Evolutionary conservation across 2,797 vertebrate species (phyloP), one percentile per base, ranked within the genome.

Genomic region (Ficedula albicollis): DNA sequence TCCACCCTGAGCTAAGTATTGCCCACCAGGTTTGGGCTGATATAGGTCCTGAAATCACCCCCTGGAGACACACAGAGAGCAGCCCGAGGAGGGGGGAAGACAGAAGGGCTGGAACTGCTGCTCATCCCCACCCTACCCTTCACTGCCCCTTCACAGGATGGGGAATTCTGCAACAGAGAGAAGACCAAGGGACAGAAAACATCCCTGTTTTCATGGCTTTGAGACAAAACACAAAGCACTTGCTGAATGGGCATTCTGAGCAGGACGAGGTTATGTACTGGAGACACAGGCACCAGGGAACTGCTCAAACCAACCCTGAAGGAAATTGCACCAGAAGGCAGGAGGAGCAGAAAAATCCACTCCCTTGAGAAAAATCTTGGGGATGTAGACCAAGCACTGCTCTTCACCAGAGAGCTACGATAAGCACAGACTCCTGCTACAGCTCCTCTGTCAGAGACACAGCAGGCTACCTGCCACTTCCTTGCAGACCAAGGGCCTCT

Each of bases 361-460:
- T 63, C 63, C 52, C 6, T 6, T 25, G 39, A 60, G 58, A 84
- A 66, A 48, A 10, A 16, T 23, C 29, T 27, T n/a, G 17, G 15
- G 0, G 0, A 34, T 17, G 39, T 10, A 66, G 36, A 41, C 23
- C 1, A 1, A 26, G 13, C 30, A 84, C 6, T 44, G 66, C 48
- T 58, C 70, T 67, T 29, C 3, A 20, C 30, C 2, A 0, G 36
- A 74, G 16, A 46, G 44, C 36, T 8, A 2, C 2, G 3, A 9
- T 11, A n/a, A 66, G 12, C 21, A 19, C 29, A 27, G 27, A n/a
- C 36, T 94, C 17, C 12, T 70, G 38, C 38, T 2, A 1, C 13
- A 36, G 64, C 34, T 68, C 46, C 38, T 54, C 60, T 39, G 13
- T 10, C 0, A 0, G 32, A 60, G 41, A 68, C 0, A 2, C 36